Base-by-base conservation (phyloP, 2,888 invertebrate species). In the Drosophila kambysellisi region DNA sequence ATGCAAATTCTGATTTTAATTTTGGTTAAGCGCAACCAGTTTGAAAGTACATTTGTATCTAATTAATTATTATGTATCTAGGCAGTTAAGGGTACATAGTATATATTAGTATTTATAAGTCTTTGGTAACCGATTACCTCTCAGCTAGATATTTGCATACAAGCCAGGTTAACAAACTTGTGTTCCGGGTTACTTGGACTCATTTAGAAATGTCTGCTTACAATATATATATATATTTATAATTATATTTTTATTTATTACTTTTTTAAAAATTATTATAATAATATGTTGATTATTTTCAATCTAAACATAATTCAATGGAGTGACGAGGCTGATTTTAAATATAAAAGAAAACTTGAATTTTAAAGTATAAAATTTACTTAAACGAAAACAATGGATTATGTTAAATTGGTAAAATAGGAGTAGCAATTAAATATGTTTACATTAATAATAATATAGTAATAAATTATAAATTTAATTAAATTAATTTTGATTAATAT, bases 351-450 rank as follows among this genome's bases (percentile, higher is more conserved):
- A 32, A 32, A 32, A 32, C 32, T 32, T 7, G 1, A 7, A 32
- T 32, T 32, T 32, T 7, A 32, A 25, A 25, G 3, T 25, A 25
- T 25, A 25, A 25, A 25, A 25, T 5, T 33, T 25, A 11, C 9
- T 33, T 33, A 33, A 33, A 3, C 9, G 9, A 33, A 4, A 37
- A n/a, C 37, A 15, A 7, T 9, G 33, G 4, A 11, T 37, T 7
- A 41, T 41, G 9, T n/a, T 2, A n/a, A 41, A n/a, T 43, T 43
- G 6, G 3, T n/a, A 6, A 6, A 11, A n/a, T 6, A n/a, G 0
- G 17, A 8, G 11, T 0, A 2, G 17, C 17, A n/a, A 8, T 17
- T 0, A 3, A 43, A n/a, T 11, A 43, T 20, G 1, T n/a, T 2
- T 17, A 20, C 15, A 37, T 15, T 12, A 43, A 43, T 3, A 43